A percentile compares a stretch with the other conserved stretches of the same genome.
Conservation (phyloP, 2,113 vertebrate genomes). For the Notothenia rossii region DNA sequence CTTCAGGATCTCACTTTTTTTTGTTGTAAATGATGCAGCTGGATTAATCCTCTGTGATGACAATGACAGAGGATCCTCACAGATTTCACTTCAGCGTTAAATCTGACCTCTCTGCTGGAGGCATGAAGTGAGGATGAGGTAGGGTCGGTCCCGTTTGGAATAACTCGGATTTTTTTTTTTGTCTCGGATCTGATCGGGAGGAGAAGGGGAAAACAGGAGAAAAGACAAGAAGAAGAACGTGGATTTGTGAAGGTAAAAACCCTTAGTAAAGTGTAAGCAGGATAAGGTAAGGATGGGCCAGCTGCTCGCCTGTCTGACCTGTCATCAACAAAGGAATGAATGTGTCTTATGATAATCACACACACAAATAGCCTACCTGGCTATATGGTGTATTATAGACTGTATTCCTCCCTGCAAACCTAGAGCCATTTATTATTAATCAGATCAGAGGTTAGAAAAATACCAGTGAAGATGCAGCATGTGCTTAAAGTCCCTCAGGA, state of each 20-base stretch:
- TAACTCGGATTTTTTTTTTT: conserved; percentile 49
- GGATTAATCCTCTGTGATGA: conserved; percentile 18
- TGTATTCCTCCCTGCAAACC: not conserved
- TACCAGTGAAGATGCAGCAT: conserved; percentile 2
- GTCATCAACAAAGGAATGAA: conserved; percentile 73
- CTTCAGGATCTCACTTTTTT: conserved; percentile 48
- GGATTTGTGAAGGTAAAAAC: conserved; percentile 65
- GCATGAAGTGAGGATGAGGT: conserved; percentile 68
- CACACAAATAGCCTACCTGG: not conserved
- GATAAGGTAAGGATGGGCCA: conserved; percentile 65
- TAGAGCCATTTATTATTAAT: not conserved
- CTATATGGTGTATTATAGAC: not conserved
- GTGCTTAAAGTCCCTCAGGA: conserved; percentile 41
- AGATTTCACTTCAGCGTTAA: conserved; percentile 52
- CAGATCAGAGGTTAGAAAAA: not conserved
- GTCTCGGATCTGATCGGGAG: conserved; percentile 25
- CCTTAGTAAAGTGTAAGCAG: conserved; percentile 21
- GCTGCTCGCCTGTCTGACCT: conserved; percentile 68
- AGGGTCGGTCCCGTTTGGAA: conserved; percentile 61
- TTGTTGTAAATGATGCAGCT: conserved; percentile 10
- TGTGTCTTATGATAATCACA: not conserved
- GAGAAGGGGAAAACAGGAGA: not conserved
- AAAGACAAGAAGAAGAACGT: conserved; percentile 21
- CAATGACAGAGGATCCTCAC: conserved; percentile 35
- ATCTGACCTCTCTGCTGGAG: conserved; percentile 53